Percentiles rank a stretch among this genome's conserved stretches.
phyloP scores from a whole-genome alignment of 1,140 invertebrate genomes.

The Zeugodacus cucurbitae region DNA sequence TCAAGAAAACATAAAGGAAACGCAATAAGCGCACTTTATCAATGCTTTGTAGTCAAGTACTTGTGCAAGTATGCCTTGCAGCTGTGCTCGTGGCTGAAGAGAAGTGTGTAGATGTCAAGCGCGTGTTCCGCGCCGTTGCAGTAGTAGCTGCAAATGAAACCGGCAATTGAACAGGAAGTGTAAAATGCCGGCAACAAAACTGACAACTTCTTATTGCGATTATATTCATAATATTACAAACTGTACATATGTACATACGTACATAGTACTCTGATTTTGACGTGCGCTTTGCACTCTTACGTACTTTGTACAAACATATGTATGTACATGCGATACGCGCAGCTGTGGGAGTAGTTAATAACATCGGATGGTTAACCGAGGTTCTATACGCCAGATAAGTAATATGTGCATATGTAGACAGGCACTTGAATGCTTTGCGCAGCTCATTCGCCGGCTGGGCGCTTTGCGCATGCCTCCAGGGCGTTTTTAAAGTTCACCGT shows the following conservation, averaged over 20 bases:
- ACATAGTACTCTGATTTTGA: too few species aligned
- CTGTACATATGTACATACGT: background rate
- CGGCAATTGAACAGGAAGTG: constrained; percentile 21
- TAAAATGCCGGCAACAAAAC: constrained; percentile 24
- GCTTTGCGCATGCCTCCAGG: background rate
- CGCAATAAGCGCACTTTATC: background rate
- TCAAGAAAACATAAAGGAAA: background rate
- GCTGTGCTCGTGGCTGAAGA: background rate
- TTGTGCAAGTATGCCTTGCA: background rate
- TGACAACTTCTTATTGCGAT: constrained; percentile 17
- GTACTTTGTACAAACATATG: background rate
- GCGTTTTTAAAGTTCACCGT: background rate
- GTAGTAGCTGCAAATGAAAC: constrained; percentile 35
- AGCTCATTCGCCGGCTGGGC: background rate
- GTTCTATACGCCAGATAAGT: background rate
- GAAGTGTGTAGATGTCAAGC: background rate
- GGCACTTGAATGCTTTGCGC: background rate
- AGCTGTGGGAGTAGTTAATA: background rate
- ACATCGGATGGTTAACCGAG: background rate
- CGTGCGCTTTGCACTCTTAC: background rate
- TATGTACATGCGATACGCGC: background rate
- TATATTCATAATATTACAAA: background rate
- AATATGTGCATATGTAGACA: background rate
- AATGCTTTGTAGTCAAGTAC: background rate
- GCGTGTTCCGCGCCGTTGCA: background rate